A percentile compares a stretch with the other conserved stretches of the same genome.
Evolutionary conservation across 2,888 invertebrate species (phyloP).

Genomic region (Chelonus formosanus): DNA sequence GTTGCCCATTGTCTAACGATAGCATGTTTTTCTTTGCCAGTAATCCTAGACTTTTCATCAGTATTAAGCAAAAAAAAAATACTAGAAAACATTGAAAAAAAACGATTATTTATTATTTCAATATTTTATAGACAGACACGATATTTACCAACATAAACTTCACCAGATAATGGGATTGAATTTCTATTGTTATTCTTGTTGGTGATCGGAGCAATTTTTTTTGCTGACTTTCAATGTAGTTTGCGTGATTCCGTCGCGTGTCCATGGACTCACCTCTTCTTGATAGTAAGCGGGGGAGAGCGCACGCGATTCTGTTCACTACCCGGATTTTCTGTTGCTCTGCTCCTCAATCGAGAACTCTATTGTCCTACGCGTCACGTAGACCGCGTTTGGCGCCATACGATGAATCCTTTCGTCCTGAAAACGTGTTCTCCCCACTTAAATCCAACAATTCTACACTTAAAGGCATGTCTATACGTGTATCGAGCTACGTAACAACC

Average conservation of each 20-base stretch:
- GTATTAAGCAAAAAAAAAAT: not conserved
- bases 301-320: constrained; percentile 45
- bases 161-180: too few relatives aligned
- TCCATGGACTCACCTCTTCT: not conserved
- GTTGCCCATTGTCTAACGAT: constrained; percentile 5
- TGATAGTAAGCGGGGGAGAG: constrained; percentile 24
- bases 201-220: too few relatives aligned
- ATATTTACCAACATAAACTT: too few relatives aligned
- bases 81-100: not conserved
- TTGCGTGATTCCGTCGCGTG: constrained; percentile 26
- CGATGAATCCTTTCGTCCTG: constrained; percentile 34
- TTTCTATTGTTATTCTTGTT: too few relatives aligned
- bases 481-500: not conserved
- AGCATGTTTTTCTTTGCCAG: not conserved
- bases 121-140: not conserved
- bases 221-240: too few relatives aligned
- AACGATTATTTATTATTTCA: not conserved
- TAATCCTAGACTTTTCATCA: not conserved
- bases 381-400: constrained; percentile 40
- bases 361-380: constrained; percentile 55
- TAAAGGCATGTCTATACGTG: not conserved
- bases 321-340: constrained; percentile 55
- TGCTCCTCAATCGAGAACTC: constrained; percentile 56
- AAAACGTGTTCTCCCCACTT: constrained; percentile 17
- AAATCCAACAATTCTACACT: not conserved